Evolutionary conservation across 2,113 vertebrate genomes (phyloP).

Genomic region (Poeciliopsis turrubarensis): DNA sequence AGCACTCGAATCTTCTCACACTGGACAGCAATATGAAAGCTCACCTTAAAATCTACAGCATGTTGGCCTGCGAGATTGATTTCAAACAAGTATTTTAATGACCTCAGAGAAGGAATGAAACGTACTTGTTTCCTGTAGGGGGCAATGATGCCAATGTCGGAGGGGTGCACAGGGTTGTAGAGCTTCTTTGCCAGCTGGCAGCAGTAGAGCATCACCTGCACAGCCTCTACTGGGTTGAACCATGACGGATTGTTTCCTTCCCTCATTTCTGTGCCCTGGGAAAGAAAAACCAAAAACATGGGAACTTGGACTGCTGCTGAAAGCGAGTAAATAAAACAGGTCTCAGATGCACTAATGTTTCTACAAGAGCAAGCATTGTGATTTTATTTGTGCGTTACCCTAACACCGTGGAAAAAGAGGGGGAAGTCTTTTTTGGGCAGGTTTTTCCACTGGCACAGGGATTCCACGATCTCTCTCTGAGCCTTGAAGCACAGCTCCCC

Average conservation of each 20-base stretch:
- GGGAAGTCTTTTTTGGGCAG: conserved; percentile 91
- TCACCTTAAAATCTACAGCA: not conserved
- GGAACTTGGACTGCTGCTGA: no score
- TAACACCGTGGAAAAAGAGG: conserved; percentile 90
- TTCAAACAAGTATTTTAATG: no score
- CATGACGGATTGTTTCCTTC: conserved; percentile 90
- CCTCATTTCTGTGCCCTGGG: conserved; percentile 88
- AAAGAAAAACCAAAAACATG: not conserved
- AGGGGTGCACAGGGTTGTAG: conserved; percentile 73
- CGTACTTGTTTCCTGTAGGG: conserved; percentile 93
- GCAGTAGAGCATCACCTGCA: conserved; percentile 92
- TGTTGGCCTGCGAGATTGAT: not conserved
- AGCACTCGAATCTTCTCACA: conserved; percentile 91
- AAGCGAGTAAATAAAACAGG: not conserved
- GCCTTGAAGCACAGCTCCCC: conserved; percentile 86
- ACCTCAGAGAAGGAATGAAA: not conserved
- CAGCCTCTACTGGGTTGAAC: conserved; percentile 94
- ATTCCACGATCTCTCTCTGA: conserved; percentile 77
- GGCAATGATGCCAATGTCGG: conserved; percentile 90
- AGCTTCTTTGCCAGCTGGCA: conserved; percentile 86
- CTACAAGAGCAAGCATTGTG: not conserved
- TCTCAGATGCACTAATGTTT: not conserved
- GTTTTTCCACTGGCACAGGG: conserved; percentile 86
- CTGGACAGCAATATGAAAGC: conserved; percentile 65
- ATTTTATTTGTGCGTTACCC: conserved; percentile 71